These are phyloP conservation scores for Atrina japonica DNA, from an alignment of 2,888 invertebrate genomes.

Conservation along the genomic window DNA sequence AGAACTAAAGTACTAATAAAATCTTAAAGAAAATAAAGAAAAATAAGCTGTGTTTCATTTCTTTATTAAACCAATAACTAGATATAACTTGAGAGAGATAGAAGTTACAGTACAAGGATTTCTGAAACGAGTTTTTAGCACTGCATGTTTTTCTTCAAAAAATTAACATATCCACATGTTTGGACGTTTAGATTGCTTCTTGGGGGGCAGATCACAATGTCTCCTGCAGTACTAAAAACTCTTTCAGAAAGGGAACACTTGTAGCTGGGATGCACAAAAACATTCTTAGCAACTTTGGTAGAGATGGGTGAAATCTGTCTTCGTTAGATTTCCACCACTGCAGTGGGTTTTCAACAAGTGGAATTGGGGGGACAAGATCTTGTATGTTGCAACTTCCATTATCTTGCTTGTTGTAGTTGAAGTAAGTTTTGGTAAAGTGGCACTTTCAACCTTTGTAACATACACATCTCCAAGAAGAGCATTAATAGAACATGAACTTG, in stretches of 20 bases:
- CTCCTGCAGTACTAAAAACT: constrained; percentile 25
- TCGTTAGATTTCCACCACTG: constrained; percentile 36
- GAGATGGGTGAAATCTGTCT: constrained; percentile 12
- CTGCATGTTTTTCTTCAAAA: constrained; percentile 22
- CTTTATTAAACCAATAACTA: no score
- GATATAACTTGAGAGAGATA: no score
- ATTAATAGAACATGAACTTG: neutral
- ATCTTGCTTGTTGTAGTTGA: neutral
- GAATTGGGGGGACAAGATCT: neutral
- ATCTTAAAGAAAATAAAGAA: no score
- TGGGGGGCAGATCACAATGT: constrained; percentile 23
- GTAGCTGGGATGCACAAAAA: constrained; percentile 29
- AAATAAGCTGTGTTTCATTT: no score
- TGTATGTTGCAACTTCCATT: neutral
- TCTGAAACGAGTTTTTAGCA: no score
- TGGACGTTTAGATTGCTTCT: constrained; percentile 16
- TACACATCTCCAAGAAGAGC: constrained; percentile 1
- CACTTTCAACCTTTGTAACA: neutral
- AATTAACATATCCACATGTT: constrained; percentile 25
- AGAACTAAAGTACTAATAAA: no score
- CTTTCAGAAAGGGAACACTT: constrained; percentile 33
- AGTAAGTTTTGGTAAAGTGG: neutral
- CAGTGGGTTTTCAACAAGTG: constrained; percentile 2
- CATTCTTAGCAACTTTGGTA: neutral
- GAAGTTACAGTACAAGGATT: no score